These are phyloP conservation scores for Aptenodytes patagonicus DNA, from an alignment of 2,113 vertebrate species.

Conservation along the genomic window DNA sequence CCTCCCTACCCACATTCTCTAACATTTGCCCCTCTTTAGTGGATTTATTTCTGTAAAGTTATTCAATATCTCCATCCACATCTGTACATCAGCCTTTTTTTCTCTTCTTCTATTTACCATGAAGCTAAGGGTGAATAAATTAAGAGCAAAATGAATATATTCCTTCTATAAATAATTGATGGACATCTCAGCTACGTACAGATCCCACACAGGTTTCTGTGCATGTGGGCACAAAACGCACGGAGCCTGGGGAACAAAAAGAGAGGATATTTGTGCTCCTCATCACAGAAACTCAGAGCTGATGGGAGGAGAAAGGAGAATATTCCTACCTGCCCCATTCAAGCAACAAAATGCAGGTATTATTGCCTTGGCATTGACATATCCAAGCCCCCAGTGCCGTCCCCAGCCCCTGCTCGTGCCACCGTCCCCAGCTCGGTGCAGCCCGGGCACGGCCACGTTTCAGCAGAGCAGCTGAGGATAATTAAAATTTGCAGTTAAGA, in stretches of 20 bases:
- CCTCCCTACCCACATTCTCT: background rate
- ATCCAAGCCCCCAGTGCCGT: background rate
- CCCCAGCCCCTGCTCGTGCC: background rate
- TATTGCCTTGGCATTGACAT: accelerated
- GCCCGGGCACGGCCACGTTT: background rate
- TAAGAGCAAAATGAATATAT: background rate
- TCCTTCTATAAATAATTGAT: conserved; percentile 56
- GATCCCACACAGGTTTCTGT: conserved; percentile 34
- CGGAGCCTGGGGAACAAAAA: background rate
- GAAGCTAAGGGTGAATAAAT: conserved; percentile 17
- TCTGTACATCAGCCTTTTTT: background rate
- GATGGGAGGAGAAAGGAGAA: background rate
- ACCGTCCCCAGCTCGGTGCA: background rate
- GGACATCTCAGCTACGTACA: background rate
- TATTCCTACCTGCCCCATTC: background rate
- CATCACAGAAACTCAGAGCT: background rate
- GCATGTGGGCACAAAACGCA: background rate
- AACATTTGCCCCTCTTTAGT: background rate
- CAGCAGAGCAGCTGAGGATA: conserved; percentile 3
- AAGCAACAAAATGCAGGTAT: background rate
- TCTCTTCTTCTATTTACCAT: background rate
- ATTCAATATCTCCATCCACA: background rate
- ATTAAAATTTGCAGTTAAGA: conserved; percentile 45
- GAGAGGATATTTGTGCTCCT: background rate
- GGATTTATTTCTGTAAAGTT: conserved; percentile 17